Evolutionary conservation across 1,140 invertebrate species (phyloP).

Genomic region (Araneus ventricosus): DNA sequence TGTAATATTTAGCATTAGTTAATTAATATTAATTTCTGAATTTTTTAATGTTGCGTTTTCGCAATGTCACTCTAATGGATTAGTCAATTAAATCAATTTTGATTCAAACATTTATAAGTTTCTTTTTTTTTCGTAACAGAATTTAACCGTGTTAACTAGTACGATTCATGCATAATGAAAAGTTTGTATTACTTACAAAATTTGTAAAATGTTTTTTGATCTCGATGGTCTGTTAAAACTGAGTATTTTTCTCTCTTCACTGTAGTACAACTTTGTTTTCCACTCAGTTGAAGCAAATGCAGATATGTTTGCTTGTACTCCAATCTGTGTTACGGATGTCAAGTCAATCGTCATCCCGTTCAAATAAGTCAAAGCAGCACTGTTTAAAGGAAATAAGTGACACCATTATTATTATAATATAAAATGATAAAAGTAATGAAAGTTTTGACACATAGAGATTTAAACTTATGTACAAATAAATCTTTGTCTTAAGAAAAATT

Average conservation of each 20-base stretch:
- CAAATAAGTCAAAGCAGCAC: slow-evolving; percentile 67
- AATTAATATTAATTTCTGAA: too few species aligned
- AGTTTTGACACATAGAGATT: too few species aligned
- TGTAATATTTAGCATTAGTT: too few species aligned
- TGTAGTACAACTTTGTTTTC: slow-evolving; percentile 7
- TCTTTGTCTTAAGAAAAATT: too few species aligned
- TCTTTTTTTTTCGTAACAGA: background rate
- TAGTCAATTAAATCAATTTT: background rate
- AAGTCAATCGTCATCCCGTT: slow-evolving; percentile 73
- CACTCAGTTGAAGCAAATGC: slow-evolving; percentile 11
- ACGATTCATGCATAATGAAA: background rate
- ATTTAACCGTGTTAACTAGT: background rate
- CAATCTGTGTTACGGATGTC: slow-evolving; percentile 62
- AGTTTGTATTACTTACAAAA: slow-evolving; percentile 66
- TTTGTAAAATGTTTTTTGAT: slow-evolving; percentile 26
- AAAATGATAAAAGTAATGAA: too few species aligned
- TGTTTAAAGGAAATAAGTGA: background rate
- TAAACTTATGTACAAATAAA: too few species aligned
- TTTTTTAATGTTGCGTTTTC: too few species aligned
- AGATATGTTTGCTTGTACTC: slow-evolving; percentile 73
- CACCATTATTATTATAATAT: too few species aligned
- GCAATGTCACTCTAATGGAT: too few species aligned
- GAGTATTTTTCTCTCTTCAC: background rate
- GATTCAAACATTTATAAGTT: background rate
- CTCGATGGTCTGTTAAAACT: slow-evolving; percentile 32